These are phyloP conservation scores for Picus viridis DNA, from an alignment of 2,797 vertebrate genomes.

Conservation along the genomic window DNA sequence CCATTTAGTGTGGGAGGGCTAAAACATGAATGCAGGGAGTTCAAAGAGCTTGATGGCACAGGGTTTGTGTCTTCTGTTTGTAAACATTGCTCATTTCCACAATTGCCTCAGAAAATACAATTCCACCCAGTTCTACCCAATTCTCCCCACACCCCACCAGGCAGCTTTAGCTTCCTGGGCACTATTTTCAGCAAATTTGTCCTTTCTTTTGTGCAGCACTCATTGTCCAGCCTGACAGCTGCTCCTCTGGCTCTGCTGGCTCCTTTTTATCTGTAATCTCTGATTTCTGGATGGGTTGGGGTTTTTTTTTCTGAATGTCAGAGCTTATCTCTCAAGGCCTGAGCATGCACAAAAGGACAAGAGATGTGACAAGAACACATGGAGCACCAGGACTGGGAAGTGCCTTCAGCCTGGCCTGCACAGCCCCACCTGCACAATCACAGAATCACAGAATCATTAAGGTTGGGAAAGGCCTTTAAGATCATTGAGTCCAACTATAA, in stretches of 20 bases:
- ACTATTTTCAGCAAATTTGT: neutral
- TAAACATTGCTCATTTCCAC: neutral
- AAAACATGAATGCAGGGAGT: too few relatives aligned
- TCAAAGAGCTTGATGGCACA: neutral
- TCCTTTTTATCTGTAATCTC: neutral
- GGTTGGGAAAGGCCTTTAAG: too few relatives aligned
- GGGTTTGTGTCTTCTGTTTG: neutral
- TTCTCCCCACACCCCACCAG: neutral
- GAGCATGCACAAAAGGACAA: neutral
- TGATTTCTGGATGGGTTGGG: neutral
- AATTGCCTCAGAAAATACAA: neutral
- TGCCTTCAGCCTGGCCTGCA: neutral
- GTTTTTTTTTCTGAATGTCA: neutral
- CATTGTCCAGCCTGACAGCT: neutral
- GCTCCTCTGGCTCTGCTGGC: neutral
- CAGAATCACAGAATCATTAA: too few relatives aligned
- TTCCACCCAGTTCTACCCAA: neutral
- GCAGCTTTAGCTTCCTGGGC: neutral
- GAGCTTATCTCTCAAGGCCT: neutral
- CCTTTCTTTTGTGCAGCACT: neutral
- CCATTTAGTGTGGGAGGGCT: neutral
- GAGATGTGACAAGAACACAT: fast-evolving
- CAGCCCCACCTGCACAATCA: neutral
- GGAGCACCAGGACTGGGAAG: neutral
- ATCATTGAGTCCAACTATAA: too few relatives aligned